These are phyloP conservation scores for Lampris incognitus DNA, from an alignment of 2,113 vertebrate species.

Conservation along the genomic window DNA sequence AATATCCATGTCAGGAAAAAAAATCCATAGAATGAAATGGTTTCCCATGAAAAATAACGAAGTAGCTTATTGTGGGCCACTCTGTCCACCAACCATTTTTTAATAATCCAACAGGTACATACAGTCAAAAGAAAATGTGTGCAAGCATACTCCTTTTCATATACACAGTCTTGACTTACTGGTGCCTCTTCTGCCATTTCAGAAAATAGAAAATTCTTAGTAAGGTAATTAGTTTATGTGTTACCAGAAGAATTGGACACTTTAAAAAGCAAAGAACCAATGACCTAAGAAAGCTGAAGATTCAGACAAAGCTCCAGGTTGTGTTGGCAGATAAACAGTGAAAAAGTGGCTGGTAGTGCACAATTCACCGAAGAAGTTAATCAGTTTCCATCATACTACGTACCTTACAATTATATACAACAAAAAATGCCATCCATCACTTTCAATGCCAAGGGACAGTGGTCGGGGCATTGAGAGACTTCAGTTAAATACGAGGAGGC, in stretches of 20 bases:
- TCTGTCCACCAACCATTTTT: too few species aligned
- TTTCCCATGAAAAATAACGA: too few species aligned
- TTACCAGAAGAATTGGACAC: constrained; percentile 10
- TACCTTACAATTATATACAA: constrained; percentile 78
- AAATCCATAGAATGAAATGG: too few species aligned
- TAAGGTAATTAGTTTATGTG: too few species aligned
- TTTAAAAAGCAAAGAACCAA: constrained; percentile 47
- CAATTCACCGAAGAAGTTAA: constrained; percentile 74
- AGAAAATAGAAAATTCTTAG: not conserved
- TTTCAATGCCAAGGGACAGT: constrained; percentile 74
- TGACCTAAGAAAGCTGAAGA: constrained; percentile 61
- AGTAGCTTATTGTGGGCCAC: too few species aligned
- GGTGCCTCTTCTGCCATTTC: not conserved
- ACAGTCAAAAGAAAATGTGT: too few species aligned
- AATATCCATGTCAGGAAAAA: too few species aligned
- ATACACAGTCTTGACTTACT: not conserved
- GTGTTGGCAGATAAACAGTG: constrained; percentile 68
- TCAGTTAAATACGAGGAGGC: constrained; percentile 69
- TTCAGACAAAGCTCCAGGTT: constrained; percentile 72
- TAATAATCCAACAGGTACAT: too few species aligned
- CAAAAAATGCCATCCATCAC: constrained; percentile 79
- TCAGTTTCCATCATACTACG: constrained; percentile 64
- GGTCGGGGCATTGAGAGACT: constrained; percentile 68
- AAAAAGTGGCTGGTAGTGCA: constrained; percentile 69
- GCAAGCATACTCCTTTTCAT: not conserved